phyloP scores from a whole-genome alignment of 2,113 vertebrate species.

The Sakesphorus luctuosus region DNA sequence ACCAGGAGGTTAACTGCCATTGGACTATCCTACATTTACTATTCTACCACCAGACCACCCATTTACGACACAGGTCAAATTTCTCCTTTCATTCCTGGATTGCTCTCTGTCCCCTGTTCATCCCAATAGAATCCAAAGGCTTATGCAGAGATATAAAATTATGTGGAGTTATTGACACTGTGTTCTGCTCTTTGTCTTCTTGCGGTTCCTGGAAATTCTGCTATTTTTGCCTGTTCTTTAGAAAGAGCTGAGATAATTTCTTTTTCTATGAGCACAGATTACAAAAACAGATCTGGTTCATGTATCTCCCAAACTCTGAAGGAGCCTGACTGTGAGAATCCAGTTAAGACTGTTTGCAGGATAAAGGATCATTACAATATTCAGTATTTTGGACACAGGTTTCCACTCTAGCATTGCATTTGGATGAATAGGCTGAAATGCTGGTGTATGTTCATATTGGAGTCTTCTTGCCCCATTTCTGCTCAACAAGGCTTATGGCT shows the following conservation, averaged over 20 bases:
- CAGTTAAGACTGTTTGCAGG: neutral
- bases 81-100: conserved; percentile 8
- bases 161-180: conserved; percentile 45
- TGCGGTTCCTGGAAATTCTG: conserved; percentile 43
- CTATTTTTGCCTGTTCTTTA: conserved; percentile 15
- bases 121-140: conserved; percentile 1
- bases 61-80: neutral
- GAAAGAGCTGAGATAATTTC: conserved; percentile 26
- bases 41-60: neutral
- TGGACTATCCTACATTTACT: neutral
- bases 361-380: neutral
- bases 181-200: conserved; percentile 47
- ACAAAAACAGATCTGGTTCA: conserved; percentile 38
- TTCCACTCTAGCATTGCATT: neutral
- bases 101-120: neutral
- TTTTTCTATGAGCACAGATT: conserved; percentile 52
- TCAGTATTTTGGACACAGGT: neutral
- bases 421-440: neutral
- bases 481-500: neutral
- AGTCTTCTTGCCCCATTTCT: neutral
- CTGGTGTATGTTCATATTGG: neutral
- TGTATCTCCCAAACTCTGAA: neutral
- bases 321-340: conserved; percentile 10
- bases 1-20: neutral
- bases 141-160: conserved; percentile 36